Conservation (phyloP, 2,888 invertebrate species). For the Sycophila texana region DNA sequence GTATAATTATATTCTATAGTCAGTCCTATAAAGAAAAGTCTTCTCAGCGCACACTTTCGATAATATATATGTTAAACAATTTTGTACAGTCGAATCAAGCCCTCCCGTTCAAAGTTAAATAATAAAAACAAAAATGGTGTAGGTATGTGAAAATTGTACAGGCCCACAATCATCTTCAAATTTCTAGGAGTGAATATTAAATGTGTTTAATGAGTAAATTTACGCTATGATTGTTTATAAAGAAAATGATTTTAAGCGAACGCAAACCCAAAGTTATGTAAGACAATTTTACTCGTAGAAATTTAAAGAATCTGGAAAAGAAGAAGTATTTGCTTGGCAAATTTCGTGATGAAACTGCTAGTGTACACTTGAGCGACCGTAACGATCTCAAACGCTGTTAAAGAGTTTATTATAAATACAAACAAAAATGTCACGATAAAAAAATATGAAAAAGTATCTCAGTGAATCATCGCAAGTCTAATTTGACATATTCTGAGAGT, state of each 20-base stretch:
- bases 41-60: constrained; percentile 64
- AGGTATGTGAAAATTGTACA: constrained; percentile 32
- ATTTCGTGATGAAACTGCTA: too few species aligned
- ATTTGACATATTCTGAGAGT: too few species aligned
- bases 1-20: constrained; percentile 30
- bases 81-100: constrained; percentile 58
- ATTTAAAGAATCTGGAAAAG: neutral
- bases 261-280: neutral
- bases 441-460: constrained; percentile 2
- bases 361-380: neutral
- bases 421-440: constrained; percentile 23
- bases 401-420: constrained; percentile 33
- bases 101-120: constrained; percentile 47
- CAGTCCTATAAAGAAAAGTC: constrained; percentile 49
- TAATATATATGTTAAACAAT: constrained; percentile 48
- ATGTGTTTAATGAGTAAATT: neutral
- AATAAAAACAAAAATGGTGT: constrained; percentile 24
- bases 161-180: constrained; percentile 9
- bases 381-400: constrained; percentile 36
- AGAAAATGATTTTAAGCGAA: neutral
- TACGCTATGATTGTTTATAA: too few species aligned
- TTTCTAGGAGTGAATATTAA: constrained; percentile 1
- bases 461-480: neutral
- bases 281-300: constrained; percentile 6
- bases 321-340: too few species aligned